Evolutionary conservation across 2,113 vertebrate genomes (phyloP), one percentile per base, ranked within the genome.

Genomic region (Halichoeres trimaculatus): DNA sequence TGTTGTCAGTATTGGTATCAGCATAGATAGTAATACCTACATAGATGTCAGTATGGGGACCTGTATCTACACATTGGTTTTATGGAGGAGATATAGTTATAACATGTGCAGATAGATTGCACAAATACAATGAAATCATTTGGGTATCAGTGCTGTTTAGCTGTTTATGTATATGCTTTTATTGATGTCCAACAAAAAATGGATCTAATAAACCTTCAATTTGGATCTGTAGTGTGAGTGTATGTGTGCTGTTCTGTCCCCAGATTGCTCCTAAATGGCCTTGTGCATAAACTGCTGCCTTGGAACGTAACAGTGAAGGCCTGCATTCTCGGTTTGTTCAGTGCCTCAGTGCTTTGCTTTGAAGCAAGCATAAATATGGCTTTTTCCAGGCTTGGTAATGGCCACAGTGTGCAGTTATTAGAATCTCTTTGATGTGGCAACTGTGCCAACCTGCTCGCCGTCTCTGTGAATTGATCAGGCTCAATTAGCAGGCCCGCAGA

Each of bases 351-450:
- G 65, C 76, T 87, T 40, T 40, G 81, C 91, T 92, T 91, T 92
- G 91, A 92, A 90, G 88, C 85, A 78, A 89, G 90, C 80, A 91
- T 66, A 85, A 92, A 91, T 84, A 84, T 89, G 81, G 70, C 78
- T 84, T 76, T 84, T 86, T 60, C 17, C 79, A 65, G 87, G 83
- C 78, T 72, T 19, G 43, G 84, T 91, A 92, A 93, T 91, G 90
- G 90, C 84, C 89, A 81, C 85, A 68, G 83, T 89, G 85, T 83
- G 92, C 85, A 70, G 84, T 92, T 93, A 90, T 92, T 93, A 90
- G 76, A 91, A 91, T 89, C 86, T 82, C 89, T 93, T 92, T 93
- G 92, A 93, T 91, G 89, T 93, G 87, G 87, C 88, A 91, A 90
- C 90, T 85, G 90, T 88, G 87, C 83, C 90, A 89, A 87, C 81